phyloP scores from a whole-genome alignment of 2,888 invertebrate species.

The Philaethria dido region DNA sequence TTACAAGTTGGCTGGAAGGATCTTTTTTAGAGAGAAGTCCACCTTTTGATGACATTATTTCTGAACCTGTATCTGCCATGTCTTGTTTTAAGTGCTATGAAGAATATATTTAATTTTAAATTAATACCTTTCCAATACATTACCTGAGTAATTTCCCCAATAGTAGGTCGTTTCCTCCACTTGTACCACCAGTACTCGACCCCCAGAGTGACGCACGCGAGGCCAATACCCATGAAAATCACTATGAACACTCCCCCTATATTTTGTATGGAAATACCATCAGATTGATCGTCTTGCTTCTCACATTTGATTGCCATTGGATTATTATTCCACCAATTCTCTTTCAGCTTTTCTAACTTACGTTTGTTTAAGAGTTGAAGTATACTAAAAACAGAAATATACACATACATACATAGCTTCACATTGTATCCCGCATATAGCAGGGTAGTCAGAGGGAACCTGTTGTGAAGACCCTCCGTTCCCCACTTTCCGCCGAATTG shows the following conservation, averaged over 20 bases:
- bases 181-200: slow-evolving; percentile 98
- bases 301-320: slow-evolving; percentile 90
- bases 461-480: no score
- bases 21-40: no score
- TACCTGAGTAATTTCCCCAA: slow-evolving; percentile 85
- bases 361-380: slow-evolving; percentile 96
- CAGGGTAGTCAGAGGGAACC: no score
- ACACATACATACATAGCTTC: no score
- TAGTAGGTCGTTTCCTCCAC: slow-evolving; percentile 85
- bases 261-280: slow-evolving; percentile 98
- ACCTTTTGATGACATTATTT: no score
- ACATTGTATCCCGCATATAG: no score
- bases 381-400: slow-evolving; percentile 92
- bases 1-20: no score
- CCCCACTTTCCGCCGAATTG: no score
- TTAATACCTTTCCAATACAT: neutral
- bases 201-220: slow-evolving; percentile 94
- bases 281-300: slow-evolving; percentile 95
- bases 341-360: slow-evolving; percentile 95
- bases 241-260: slow-evolving; percentile 99
- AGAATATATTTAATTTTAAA: no score
- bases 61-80: no score
- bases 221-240: slow-evolving; percentile 96
- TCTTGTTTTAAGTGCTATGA: no score
- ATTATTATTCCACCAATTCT: slow-evolving; percentile 98